These are phyloP conservation scores for Drosophila watanabei DNA, from an alignment of 1,140 invertebrate genomes.

Conservation along the genomic window DNA sequence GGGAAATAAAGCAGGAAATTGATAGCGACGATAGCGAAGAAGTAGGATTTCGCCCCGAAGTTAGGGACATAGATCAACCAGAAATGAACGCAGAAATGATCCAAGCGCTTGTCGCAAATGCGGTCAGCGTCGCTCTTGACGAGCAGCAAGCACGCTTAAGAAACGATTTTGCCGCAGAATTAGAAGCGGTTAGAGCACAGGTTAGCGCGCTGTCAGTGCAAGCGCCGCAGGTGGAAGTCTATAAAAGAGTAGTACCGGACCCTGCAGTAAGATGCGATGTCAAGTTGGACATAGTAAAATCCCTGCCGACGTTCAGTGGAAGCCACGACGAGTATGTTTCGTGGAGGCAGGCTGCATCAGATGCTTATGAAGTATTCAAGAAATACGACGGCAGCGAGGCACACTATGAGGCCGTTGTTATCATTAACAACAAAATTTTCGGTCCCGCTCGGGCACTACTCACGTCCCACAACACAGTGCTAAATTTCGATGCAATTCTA, in stretches of 20 bases:
- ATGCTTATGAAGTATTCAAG: not conserved
- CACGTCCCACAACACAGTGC: no score
- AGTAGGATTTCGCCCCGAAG: no score
- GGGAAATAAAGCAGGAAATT: conserved; percentile 3
- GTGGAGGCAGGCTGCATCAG: not conserved
- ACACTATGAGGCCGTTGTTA: conserved; percentile 1
- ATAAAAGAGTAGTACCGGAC: not conserved
- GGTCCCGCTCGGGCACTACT: no score
- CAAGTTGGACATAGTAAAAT: not conserved
- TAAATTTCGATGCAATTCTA: no score
- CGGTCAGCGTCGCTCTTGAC: not conserved
- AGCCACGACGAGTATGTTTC: not conserved
- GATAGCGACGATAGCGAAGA: no score
- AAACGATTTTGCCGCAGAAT: no score
- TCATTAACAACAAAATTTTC: conserved; percentile 18
- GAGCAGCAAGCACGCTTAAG: not conserved
- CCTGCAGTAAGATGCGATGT: not conserved
- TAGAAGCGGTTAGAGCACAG: conserved; percentile 1
- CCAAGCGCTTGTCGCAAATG: no score
- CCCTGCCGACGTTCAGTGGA: not conserved
- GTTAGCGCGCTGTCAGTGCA: not conserved
- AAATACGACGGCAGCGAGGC: not conserved
- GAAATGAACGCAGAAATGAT: not conserved
- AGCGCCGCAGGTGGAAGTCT: no score
- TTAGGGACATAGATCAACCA: not conserved